Evolutionary conservation across 1,140 invertebrate species (phyloP).

Genomic region (Megalonaias nervosa): DNA sequence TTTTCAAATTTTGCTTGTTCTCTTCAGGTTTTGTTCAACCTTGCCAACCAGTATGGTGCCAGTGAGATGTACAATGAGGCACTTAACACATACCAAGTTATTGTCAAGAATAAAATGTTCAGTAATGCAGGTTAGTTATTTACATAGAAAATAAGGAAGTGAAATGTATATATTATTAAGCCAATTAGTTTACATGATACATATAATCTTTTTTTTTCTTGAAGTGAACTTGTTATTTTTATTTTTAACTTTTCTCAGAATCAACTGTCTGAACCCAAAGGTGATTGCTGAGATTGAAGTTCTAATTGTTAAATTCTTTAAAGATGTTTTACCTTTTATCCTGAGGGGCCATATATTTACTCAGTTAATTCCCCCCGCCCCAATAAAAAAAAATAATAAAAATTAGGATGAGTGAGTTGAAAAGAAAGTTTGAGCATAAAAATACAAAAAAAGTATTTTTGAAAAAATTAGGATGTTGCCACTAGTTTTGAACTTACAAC

Average conservation of each 20-base stretch:
- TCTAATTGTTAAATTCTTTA: too few species aligned
- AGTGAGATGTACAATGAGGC: constrained; percentile 98
- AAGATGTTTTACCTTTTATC: too few species aligned
- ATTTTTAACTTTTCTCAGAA: constrained; percentile 10
- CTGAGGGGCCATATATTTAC: too few species aligned
- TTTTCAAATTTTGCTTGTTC: constrained; percentile 10
- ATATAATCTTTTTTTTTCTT: not conserved
- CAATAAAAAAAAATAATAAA: too few species aligned
- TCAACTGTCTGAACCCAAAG: too few species aligned
- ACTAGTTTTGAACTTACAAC: too few species aligned
- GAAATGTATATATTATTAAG: not conserved
- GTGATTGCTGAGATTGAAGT: too few species aligned
- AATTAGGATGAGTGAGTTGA: too few species aligned
- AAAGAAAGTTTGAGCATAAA: too few species aligned
- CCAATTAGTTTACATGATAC: not conserved
- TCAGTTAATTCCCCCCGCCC: too few species aligned
- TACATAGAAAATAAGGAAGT: constrained; percentile 46
- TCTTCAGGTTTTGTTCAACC: constrained; percentile 90
- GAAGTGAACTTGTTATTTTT: not conserved
- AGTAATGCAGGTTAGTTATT: constrained; percentile 77
- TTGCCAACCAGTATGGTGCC: constrained; percentile 92
- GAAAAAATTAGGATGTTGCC: too few species aligned
- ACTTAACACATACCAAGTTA: constrained; percentile 91
- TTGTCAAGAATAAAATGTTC: constrained; percentile 74
- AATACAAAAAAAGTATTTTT: too few species aligned